Evolutionary conservation across 2,797 vertebrate genomes (phyloP), one percentile per base, ranked within the genome.

Genomic region (Lophotriccus pileatus): DNA sequence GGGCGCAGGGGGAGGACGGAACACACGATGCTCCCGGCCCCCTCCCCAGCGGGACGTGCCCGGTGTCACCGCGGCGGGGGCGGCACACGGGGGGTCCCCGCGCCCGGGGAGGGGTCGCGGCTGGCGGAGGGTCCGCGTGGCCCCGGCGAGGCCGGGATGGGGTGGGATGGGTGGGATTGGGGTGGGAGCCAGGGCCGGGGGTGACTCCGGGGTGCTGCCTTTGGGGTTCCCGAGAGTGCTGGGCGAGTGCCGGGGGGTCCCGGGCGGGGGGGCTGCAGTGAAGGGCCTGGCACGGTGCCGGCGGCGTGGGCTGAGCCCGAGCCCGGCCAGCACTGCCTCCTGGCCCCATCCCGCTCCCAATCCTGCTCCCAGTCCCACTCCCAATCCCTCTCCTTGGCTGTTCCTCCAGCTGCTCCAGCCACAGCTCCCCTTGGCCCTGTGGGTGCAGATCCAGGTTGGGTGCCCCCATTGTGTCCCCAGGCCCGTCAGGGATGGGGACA

Each of bases 401-500:
- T 17, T 69, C 49, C 47, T 39, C 12, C 9, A 17, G 32, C 52
- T 24, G 23, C 44, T 36, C 22, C 2, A 2, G 55, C 37, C 24
- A 1, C 15, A 6, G 63, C 32, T 59, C 60, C 69, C 30, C 37
- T 19, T 0, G 2, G 56, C 13, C 46, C 46, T 4, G 3, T 12
- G 50, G 46, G 3, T 30, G 44, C n/a, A 8, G 12, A 7, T 16
- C 27, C 43, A 67, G 70, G 0, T 5, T 12, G 14, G 8, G 44
- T 56, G 32, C 19, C 15, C 22, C 21, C 8, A 3, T 6, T 0
- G 12, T 27, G 64, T 63, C 58, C 50, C 58, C 44, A 1, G 27
- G 14, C 39, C 1, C 1, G 7, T 0, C 0, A 18, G 37, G 9
- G 55, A 46, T 8, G 7, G 47, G 25, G 60, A 37, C 4, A 0